Percentiles rank a stretch among this genome's conserved stretches.
These are phyloP conservation scores for Odontomachus brunneus DNA, from an alignment of 1,140 invertebrate genomes.

Conservation along the genomic window DNA sequence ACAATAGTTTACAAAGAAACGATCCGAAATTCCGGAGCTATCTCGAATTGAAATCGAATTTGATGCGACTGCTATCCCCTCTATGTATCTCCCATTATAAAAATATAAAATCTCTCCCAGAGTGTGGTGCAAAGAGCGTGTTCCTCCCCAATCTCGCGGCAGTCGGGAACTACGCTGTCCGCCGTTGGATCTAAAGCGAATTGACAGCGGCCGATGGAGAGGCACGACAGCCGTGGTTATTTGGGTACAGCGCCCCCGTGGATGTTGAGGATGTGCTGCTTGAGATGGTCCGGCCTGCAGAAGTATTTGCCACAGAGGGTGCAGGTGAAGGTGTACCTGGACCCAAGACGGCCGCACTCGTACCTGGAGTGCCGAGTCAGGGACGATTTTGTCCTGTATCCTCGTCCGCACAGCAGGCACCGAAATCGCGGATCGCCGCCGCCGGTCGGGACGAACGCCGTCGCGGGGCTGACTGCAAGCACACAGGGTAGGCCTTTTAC, in stretches of 20 bases:
- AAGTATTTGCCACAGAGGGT: slow-evolving; percentile 85
- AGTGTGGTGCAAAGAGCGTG: background rate
- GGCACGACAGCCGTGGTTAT: slow-evolving; percentile 67
- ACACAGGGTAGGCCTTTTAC: slow-evolving; percentile 83
- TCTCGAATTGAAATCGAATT: background rate
- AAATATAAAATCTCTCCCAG: slow-evolving; percentile 32
- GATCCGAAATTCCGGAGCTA: background rate
- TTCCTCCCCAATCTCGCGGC: background rate
- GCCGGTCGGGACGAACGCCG: slow-evolving; percentile 74
- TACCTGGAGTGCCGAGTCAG: slow-evolving; percentile 85
- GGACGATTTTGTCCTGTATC: slow-evolving; percentile 83
- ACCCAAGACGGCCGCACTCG: slow-evolving; percentile 84
- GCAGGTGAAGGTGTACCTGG: slow-evolving; percentile 84
- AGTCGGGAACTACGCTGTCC: background rate
- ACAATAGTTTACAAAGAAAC: background rate
- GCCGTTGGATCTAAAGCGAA: background rate
- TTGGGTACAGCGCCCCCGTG: slow-evolving; percentile 82
- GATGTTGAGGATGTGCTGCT: slow-evolving; percentile 85
- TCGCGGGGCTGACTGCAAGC: slow-evolving; percentile 81
- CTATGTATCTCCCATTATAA: background rate
- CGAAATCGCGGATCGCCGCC: slow-evolving; percentile 80
- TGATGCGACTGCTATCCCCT: too few relatives aligned
- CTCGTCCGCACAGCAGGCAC: slow-evolving; percentile 86
- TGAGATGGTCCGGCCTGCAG: slow-evolving; percentile 84
- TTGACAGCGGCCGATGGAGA: background rate